Percentiles rank a stretch among this genome's conserved stretches.
phyloP scores from a whole-genome alignment of 2,888 invertebrate species.

The Microplitis manilae region DNA sequence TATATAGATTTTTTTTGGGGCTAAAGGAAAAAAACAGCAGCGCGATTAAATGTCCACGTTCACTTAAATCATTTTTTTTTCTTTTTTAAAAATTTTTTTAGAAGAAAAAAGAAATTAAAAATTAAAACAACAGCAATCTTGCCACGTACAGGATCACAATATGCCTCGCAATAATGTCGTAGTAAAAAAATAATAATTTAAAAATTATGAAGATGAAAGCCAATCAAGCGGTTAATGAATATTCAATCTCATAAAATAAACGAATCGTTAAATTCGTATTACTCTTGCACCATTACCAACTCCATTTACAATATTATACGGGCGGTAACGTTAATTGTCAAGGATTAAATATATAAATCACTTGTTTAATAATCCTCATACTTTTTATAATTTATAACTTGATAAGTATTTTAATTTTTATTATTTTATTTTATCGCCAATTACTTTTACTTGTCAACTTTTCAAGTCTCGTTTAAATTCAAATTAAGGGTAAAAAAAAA shows the following conservation, averaged over 20 bases:
- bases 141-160: constrained; percentile 8
- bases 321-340: constrained; percentile 28
- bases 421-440: background rate
- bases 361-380: constrained; percentile 35
- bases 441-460: background rate
- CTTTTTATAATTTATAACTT: background rate
- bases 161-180: constrained; percentile 4
- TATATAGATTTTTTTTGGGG: background rate
- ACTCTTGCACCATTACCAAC: constrained; percentile 12
- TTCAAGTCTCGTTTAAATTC: background rate
- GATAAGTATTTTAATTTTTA: background rate
- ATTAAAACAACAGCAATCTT: constrained; percentile 4
- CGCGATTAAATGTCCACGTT: background rate
- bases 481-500: background rate
- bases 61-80: background rate
- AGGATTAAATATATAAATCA: constrained; percentile 34
- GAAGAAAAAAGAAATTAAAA: background rate
- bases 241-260: constrained; percentile 19
- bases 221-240: constrained; percentile 19
- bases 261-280: constrained; percentile 16
- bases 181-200: constrained; percentile 1
- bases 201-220: constrained; percentile 11
- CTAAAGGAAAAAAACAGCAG: background rate
- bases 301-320: constrained; percentile 7
- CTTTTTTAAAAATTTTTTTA: background rate